Evolutionary conservation across 92 coral and sea anemone species (phyloP).

Genomic region (Ricordea florida): DNA sequence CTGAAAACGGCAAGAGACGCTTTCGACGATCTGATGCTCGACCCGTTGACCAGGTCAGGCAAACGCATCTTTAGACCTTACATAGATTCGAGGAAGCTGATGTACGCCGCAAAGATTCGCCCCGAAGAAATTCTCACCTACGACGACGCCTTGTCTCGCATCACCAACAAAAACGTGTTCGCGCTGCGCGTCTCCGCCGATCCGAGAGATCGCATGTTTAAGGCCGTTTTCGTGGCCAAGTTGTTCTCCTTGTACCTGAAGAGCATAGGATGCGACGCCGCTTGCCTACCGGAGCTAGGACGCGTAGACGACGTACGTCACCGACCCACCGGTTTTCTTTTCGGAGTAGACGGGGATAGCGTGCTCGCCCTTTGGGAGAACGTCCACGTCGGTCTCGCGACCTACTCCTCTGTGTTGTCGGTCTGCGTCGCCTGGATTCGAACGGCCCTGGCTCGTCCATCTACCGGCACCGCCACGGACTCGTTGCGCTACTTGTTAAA

Average conservation of each 20-base stretch:
- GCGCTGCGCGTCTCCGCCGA: not conserved
- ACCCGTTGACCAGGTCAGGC: not conserved
- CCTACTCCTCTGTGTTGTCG: not conserved
- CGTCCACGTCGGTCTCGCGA: not conserved
- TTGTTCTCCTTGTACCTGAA: not conserved
- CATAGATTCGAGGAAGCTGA: not conserved
- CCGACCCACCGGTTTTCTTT: not conserved
- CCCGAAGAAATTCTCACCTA: not conserved
- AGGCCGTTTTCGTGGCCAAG: not conserved
- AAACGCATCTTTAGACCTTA: not conserved
- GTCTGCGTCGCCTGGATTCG: constrained; percentile 4
- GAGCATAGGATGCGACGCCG: not conserved
- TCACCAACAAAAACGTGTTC: not conserved
- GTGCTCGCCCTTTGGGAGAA: not conserved
- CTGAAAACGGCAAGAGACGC: not conserved
- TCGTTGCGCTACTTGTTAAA: not conserved
- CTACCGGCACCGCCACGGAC: not conserved
- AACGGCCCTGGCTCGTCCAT: not conserved
- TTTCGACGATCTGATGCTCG: not conserved
- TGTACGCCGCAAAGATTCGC: not conserved
- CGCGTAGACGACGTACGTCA: not conserved
- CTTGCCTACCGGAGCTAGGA: not conserved
- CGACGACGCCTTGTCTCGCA: not conserved
- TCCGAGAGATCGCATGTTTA: not conserved
- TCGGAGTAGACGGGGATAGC: not conserved